A percentile compares a stretch with the other conserved stretches of the same genome.
Evolutionary conservation across 2,888 invertebrate genomes (phyloP).

Genomic region (Microctonus hyperodae): DNA sequence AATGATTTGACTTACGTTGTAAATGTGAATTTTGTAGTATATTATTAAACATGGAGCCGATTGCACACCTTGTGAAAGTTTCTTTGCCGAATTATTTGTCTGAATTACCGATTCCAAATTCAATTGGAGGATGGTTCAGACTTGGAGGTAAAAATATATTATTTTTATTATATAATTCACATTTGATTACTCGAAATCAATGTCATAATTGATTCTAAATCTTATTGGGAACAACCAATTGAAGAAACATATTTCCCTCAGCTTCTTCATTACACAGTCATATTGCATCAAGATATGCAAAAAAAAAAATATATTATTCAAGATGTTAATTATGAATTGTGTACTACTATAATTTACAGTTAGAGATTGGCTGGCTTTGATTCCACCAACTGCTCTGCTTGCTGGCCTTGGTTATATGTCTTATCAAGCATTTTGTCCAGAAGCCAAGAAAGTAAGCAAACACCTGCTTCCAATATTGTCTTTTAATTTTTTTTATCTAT

Average conservation of each 20-base stretch:
- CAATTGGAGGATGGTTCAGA: slow-evolving; percentile 85
- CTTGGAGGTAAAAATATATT: slow-evolving; percentile 72
- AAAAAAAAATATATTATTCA: neutral
- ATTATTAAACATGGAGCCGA: slow-evolving; percentile 72
- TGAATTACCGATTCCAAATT: slow-evolving; percentile 83
- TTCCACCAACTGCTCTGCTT: slow-evolving; percentile 82
- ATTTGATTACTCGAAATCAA: neutral
- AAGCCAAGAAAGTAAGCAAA: slow-evolving; percentile 65
- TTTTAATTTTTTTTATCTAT: neutral
- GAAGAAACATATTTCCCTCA: neutral
- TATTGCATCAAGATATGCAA: neutral
- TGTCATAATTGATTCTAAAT: neutral
- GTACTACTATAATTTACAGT: slow-evolving; percentile 68
- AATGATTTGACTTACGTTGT: slow-evolving; percentile 46
- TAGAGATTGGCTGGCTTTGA: slow-evolving; percentile 80
- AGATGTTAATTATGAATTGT: slow-evolving; percentile 11
- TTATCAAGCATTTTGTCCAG: slow-evolving; percentile 77
- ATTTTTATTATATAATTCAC: slow-evolving; percentile 37
- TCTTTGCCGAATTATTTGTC: slow-evolving; percentile 85
- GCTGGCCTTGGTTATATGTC: slow-evolving; percentile 83
- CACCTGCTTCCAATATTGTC: slow-evolving; percentile 8
- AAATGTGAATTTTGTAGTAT: too few relatives aligned
- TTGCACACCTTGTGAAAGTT: slow-evolving; percentile 80
- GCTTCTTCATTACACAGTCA: neutral
- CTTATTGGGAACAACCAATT: neutral